Evolutionary conservation across 2,113 vertebrate species (phyloP), one percentile per base, ranked within the genome.

Genomic region (Toxotes jaculatrix): DNA sequence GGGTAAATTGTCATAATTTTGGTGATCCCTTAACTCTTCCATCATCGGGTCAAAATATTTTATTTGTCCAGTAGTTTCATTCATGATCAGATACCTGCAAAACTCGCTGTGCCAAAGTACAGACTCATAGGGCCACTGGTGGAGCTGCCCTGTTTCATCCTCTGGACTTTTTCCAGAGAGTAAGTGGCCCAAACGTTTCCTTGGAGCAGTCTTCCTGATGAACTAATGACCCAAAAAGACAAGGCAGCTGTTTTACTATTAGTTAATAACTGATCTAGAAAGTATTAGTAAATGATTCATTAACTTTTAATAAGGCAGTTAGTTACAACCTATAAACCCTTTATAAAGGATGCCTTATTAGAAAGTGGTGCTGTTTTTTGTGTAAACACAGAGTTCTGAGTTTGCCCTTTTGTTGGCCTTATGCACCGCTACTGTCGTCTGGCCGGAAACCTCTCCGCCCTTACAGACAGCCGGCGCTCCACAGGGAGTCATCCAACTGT

Each of bases 401-500:
- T 90, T 87, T 91, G 88, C 71, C 88, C 89, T 93, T 84, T 80
- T 19, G 62, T 49, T 87, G 90, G 67, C 92, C 90, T 83, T 63
- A 43, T 75, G 81, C 79, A 45, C 66, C 8, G 67, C 82, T 87
- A 85, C 89, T 83, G 86, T 91, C 77, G 86, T 90, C 92, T 93
- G 92, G 86, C 91, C 92, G 90, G 92, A 92, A 93, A 92, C 83
- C 87, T 87, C 69, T 69, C 78, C 68, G 87, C 88, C 92, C 89
- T 82, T 75, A 80, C 91, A 86, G 76, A 90, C 87, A 88, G 88
- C 84, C 89, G 32, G 80, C 10, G 45, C 89, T 86, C 93, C 91
- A 40, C 86, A 74, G 93, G 92, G 93, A 93, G 88, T 86, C 93
- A 93, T 93, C 89, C 82, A 88, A 86, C 93, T 91, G 91, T 94